phyloP scores from a whole-genome alignment of 2,797 vertebrate species.

The Rhinophrynus dorsalis region DNA sequence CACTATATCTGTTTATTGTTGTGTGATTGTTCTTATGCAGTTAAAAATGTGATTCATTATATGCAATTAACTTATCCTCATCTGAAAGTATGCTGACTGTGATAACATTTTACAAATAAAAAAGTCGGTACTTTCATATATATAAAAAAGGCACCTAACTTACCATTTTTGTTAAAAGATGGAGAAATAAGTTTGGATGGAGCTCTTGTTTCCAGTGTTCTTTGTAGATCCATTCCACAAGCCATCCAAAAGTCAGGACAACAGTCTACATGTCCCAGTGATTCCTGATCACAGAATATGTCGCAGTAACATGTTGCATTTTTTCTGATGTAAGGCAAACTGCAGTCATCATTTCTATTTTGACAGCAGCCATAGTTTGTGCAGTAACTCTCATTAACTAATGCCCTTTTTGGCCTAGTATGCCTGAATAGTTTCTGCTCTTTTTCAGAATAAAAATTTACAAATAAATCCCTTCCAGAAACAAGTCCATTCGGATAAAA shows the following conservation, averaged over 20 bases:
- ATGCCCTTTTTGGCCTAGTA: slow-evolving; percentile 58
- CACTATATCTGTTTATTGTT: too few relatives aligned
- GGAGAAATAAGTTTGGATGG: not conserved
- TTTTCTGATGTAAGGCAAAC: slow-evolving; percentile 55
- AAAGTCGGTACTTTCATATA: too few relatives aligned
- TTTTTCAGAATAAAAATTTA: slow-evolving; percentile 43
- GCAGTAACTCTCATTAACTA: slow-evolving; percentile 60
- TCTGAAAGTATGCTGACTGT: too few relatives aligned
- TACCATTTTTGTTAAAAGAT: slow-evolving; percentile 54
- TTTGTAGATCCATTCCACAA: slow-evolving; percentile 48
- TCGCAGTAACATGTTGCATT: slow-evolving; percentile 72
- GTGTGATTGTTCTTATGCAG: too few relatives aligned
- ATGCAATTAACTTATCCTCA: too few relatives aligned
- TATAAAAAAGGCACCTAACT: too few relatives aligned
- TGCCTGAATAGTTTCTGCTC: slow-evolving; percentile 40
- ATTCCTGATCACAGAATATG: slow-evolving; percentile 61
- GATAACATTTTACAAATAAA: too few relatives aligned
- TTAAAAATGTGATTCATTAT: too few relatives aligned
- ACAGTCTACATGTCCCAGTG: slow-evolving; percentile 62
- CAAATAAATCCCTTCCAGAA: slow-evolving; percentile 34
- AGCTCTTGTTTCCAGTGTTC: slow-evolving; percentile 43
- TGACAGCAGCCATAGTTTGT: slow-evolving; percentile 64
- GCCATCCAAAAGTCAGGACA: slow-evolving; percentile 70
- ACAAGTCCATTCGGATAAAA: slow-evolving; percentile 42
- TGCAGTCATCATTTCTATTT: slow-evolving; percentile 69